Evolutionary conservation across 2,797 vertebrate genomes (phyloP).

Genomic region (Gallinago nigripennis): DNA sequence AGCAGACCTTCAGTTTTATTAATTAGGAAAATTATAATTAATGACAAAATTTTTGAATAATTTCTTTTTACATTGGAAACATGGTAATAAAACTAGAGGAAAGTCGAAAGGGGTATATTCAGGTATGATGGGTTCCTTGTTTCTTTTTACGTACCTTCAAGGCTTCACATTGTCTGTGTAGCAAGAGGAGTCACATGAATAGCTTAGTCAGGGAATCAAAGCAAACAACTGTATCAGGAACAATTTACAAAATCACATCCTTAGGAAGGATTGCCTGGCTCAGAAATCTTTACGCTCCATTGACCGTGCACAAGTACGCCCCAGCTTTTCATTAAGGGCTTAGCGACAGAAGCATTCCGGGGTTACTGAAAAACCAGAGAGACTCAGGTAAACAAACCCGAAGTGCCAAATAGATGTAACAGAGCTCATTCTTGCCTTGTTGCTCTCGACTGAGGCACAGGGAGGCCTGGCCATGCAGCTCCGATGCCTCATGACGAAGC

Average conservation of each 20-base stretch:
- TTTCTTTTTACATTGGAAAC: neutral
- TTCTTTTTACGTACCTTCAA: neutral
- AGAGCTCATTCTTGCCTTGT: neutral
- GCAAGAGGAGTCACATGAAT: neutral
- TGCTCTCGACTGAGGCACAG: neutral
- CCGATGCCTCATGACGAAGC: neutral
- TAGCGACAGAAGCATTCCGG: neutral
- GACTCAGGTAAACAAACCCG: neutral
- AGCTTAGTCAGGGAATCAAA: neutral
- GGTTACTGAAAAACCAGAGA: neutral
- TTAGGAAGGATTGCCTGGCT: neutral
- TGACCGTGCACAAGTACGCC: neutral
- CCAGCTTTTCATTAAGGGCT: neutral
- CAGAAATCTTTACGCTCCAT: neutral
- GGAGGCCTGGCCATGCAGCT: neutral
- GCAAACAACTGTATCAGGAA: neutral
- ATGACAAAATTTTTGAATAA: neutral
- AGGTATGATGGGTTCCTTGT: neutral
- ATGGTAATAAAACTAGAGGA: neutral
- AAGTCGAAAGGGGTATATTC: neutral
- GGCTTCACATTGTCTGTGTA: neutral
- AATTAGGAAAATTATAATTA: neutral
- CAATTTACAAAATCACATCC: neutral
- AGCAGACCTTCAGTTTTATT: neutral
- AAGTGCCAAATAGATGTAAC: neutral